Conservation (phyloP, 2,797 vertebrate species). For the Glossophaga mutica region DNA sequence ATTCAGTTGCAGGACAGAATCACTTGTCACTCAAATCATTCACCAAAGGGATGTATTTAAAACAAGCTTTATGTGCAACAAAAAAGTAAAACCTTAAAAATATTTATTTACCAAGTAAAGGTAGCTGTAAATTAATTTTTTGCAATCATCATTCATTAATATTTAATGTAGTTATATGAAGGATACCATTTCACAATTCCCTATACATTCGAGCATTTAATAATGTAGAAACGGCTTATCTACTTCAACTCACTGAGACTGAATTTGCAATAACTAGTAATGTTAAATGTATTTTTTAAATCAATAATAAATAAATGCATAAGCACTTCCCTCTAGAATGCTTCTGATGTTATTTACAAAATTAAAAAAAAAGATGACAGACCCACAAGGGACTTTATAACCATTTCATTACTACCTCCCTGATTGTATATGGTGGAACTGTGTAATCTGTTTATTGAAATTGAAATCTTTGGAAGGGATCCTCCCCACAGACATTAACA, state of each 20-base stretch:
- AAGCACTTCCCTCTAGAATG: slow-evolving; percentile 89
- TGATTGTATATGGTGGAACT: slow-evolving; percentile 88
- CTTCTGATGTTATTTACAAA: slow-evolving; percentile 93
- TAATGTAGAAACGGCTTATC: slow-evolving; percentile 81
- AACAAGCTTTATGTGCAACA: slow-evolving; percentile 67
- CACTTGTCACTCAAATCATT: slow-evolving; percentile 44
- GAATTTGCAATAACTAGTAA: slow-evolving; percentile 91
- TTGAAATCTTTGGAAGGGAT: slow-evolving; percentile 90
- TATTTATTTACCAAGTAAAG: slow-evolving; percentile 79
- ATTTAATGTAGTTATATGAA: slow-evolving; percentile 85
- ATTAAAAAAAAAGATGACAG: slow-evolving; percentile 91
- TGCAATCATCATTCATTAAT: slow-evolving; percentile 82
- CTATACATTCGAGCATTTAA: slow-evolving; percentile 81
- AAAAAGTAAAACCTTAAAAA: slow-evolving; percentile 71
- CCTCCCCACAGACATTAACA: slow-evolving; percentile 89
- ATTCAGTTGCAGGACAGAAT: slow-evolving; percentile 30
- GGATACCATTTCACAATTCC: slow-evolving; percentile 77
- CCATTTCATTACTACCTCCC: slow-evolving; percentile 91
- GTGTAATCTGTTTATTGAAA: slow-evolving; percentile 93
- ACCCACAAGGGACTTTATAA: slow-evolving; percentile 89
- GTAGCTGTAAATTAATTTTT: slow-evolving; percentile 81
- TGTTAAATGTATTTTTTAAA: slow-evolving; percentile 90
- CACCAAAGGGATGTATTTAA: slow-evolving; percentile 68
- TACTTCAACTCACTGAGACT: slow-evolving; percentile 85
- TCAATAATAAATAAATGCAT: slow-evolving; percentile 98